These are phyloP conservation scores for Aeoliscus strigatus DNA, from an alignment of 2,797 vertebrate species.

Conservation along the genomic window DNA sequence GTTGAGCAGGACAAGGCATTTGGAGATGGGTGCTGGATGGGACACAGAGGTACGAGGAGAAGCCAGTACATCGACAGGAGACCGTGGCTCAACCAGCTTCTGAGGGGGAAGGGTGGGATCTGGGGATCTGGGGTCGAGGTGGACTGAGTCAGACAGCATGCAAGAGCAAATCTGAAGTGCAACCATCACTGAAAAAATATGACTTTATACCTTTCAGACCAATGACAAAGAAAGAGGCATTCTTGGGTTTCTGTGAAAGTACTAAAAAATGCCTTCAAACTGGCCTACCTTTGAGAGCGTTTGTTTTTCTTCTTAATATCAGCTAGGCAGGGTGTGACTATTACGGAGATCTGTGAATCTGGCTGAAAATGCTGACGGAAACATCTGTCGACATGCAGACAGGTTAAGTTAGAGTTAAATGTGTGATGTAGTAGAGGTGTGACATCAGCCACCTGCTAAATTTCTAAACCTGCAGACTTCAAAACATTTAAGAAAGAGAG, in stretches of 20 bases:
- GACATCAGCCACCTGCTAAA: conserved; percentile 51
- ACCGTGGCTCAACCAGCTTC: conserved; percentile 65
- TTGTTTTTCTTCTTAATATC: conserved; percentile 84
- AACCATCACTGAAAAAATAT: conserved; percentile 73
- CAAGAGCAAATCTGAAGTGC: conserved; percentile 77
- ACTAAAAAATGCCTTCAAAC: conserved; percentile 73
- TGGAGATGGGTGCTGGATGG: conserved; percentile 71
- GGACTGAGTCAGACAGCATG: conserved; percentile 75
- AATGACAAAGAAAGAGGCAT: conserved; percentile 78
- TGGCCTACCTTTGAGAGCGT: conserved; percentile 79
- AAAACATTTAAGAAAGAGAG: too few relatives aligned
- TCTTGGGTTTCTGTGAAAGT: conserved; percentile 75
- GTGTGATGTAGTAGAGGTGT: conserved; percentile 43
- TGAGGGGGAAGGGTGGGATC: conserved; percentile 23
- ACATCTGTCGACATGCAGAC: conserved; percentile 86
- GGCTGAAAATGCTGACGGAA: conserved; percentile 81
- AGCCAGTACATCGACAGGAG: conserved; percentile 68
- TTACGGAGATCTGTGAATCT: conserved; percentile 78
- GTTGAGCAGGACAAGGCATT: conserved; percentile 55
- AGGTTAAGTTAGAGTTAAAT: conserved; percentile 77
- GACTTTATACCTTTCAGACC: conserved; percentile 70
- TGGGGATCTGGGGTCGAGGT: conserved; percentile 43
- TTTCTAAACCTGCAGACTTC: conserved; percentile 38
- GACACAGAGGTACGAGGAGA: conserved; percentile 66
- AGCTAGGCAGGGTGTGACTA: conserved; percentile 80